A percentile compares a stretch with the other conserved stretches of the same genome.
Conservation (phyloP, 2,797 vertebrate genomes). For the Ceryle rudis region DNA sequence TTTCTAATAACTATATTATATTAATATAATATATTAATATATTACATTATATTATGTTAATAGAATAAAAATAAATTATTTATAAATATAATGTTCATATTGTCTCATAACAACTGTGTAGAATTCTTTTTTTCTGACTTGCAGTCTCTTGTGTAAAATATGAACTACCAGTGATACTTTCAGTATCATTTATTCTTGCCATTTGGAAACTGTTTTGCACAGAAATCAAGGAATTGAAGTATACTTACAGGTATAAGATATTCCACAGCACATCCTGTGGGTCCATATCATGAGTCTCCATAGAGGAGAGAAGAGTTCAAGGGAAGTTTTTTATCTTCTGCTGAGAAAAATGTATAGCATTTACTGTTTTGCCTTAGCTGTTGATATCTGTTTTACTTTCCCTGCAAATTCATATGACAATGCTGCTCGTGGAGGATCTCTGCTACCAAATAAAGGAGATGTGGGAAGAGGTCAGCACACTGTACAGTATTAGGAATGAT, state of each 20-base stretch:
- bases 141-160: conserved; percentile 23
- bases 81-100: background rate
- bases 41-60: too few relatives aligned
- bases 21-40: too few relatives aligned
- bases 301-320: background rate
- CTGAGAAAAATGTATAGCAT: fast-evolving
- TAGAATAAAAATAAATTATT: background rate
- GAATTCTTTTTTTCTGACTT: conserved; percentile 36
- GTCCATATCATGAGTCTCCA: background rate
- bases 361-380: background rate
- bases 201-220: conserved; percentile 48
- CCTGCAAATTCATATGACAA: background rate
- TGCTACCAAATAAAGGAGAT: background rate
- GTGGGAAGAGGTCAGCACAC: background rate
- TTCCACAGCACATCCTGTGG: background rate
- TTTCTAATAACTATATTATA: background rate
- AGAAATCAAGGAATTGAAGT: conserved; percentile 55
- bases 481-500: background rate
- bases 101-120: background rate
- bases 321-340: background rate
- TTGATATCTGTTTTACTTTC: background rate
- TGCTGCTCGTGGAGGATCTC: background rate
- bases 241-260: background rate
- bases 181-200: conserved; percentile 4
- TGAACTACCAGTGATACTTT: conserved; percentile 2